Evolutionary conservation across 2,888 invertebrate genomes (phyloP), one percentile per base, ranked within the genome.

Genomic region (Yponomeuta malinellus): DNA sequence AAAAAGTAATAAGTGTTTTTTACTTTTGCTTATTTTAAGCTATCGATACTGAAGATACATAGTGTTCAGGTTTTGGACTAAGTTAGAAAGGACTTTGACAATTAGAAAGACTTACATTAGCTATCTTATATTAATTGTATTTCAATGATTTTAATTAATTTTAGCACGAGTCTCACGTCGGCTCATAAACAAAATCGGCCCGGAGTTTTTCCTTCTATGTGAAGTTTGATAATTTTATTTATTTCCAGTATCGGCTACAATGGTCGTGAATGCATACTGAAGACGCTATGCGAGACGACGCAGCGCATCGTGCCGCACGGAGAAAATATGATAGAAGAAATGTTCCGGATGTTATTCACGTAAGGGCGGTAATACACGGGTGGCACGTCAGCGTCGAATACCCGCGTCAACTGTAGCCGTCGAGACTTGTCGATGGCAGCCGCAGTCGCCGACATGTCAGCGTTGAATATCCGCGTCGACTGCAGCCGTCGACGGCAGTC

Each of bases 201-300:
- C 6, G 43, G 3, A 43, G 43, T 4, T 43, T 43, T 5, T 43
- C 43, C 6, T 8, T 52, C 52, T 15, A 6, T 12, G 12, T 0
- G 12, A 12, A 4, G 15, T 59, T 12, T 59, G 12, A 15, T 59
- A 15, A 15, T 59, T 8, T 12, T 59, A 10, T 64, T 15, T 37
- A 31, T 66, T 92, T 92, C 8, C 85, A 96, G 96, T 73, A 95
- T 96, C 94, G 96, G 96, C 0, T 95, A 95, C 78, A 93, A 94
- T 77, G 96, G 96, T 0, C 89, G 95, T 69, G 91, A 94, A 9
- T 96, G 96, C 79, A 92, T 96, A 64, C 86, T 95, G 66, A 94
- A 95, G 71, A 94, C 96, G 0, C 85, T 96, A 0, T 96, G 96
- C 82, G 96, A 96, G 80, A 94, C 95, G 2, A 94, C 94, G 0